Percentiles rank a stretch among this genome's conserved stretches.
Conservation (phyloP, 1,140 invertebrate genomes). For the Elymnias hypermnestra region DNA sequence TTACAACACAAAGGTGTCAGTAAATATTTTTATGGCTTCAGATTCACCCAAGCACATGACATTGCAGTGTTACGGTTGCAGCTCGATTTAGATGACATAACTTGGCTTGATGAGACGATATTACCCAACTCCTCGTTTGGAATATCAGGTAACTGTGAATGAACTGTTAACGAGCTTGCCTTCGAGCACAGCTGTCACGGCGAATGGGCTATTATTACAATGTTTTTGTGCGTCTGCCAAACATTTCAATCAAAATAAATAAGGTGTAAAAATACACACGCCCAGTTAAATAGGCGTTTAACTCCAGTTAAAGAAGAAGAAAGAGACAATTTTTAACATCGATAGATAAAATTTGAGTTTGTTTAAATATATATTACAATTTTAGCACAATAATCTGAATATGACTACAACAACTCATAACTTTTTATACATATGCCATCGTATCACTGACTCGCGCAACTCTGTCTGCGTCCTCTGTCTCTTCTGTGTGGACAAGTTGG, state of each 20-base stretch:
- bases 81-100: slow-evolving; percentile 35
- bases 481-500: no score
- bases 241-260: slow-evolving; percentile 30
- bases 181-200: slow-evolving; percentile 21
- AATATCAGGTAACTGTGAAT: slow-evolving; percentile 49
- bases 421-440: no score
- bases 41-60: slow-evolving; percentile 51
- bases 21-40: slow-evolving; percentile 49
- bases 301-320: no score
- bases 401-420: no score
- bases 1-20: slow-evolving; percentile 3
- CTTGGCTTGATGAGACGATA: slow-evolving; percentile 33
- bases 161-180: slow-evolving; percentile 26
- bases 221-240: slow-evolving; percentile 30
- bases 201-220: slow-evolving; percentile 26
- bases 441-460: no score
- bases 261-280: slow-evolving; percentile 9
- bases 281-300: not conserved
- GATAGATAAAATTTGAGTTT: no score
- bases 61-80: slow-evolving; percentile 47
- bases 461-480: no score
- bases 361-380: no score
- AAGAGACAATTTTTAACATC: no score
- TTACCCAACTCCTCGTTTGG: slow-evolving; percentile 54
- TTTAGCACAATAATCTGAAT: no score